Percentiles rank a stretch among this genome's conserved stretches.
Evolutionary conservation across 2,888 invertebrate genomes (phyloP).

Genomic region (Sphinx pinastri): DNA sequence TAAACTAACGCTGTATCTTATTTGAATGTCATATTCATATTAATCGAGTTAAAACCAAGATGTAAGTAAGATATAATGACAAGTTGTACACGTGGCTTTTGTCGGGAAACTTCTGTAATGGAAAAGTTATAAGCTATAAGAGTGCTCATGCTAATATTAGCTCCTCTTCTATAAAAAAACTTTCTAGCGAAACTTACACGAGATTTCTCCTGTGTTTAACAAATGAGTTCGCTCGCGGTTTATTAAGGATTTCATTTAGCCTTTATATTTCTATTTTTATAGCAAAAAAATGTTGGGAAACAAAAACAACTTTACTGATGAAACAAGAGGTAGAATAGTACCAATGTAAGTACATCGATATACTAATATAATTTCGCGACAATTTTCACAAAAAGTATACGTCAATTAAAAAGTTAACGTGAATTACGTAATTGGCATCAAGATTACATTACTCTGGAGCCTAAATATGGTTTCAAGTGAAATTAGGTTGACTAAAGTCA

Average conservation of each 20-base stretch:
- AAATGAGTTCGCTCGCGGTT: neutral
- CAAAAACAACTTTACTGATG: neutral
- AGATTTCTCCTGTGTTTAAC: constrained; percentile 10
- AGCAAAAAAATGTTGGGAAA: neutral
- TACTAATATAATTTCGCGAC: neutral
- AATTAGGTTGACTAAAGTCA: constrained; percentile 56
- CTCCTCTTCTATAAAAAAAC: constrained; percentile 12
- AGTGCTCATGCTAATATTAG: constrained; percentile 13
- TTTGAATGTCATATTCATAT: too few species aligned
- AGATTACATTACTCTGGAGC: constrained; percentile 2
- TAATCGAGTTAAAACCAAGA: too few species aligned
- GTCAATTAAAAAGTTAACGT: neutral
- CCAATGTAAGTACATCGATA: too few species aligned
- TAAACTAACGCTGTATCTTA: too few species aligned
- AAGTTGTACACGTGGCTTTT: neutral
- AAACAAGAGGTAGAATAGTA: neutral
- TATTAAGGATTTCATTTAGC: constrained; percentile 9
- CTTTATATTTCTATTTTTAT: neutral
- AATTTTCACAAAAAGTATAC: neutral
- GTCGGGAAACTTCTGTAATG: constrained; percentile 4
- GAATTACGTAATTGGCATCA: constrained; percentile 4
- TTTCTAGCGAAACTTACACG: neutral
- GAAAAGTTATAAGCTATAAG: constrained; percentile 16
- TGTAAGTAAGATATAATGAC: neutral
- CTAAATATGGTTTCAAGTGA: constrained; percentile 43